phyloP scores from a whole-genome alignment of 2,888 invertebrate species.

The Dysmachus trigonus region DNA sequence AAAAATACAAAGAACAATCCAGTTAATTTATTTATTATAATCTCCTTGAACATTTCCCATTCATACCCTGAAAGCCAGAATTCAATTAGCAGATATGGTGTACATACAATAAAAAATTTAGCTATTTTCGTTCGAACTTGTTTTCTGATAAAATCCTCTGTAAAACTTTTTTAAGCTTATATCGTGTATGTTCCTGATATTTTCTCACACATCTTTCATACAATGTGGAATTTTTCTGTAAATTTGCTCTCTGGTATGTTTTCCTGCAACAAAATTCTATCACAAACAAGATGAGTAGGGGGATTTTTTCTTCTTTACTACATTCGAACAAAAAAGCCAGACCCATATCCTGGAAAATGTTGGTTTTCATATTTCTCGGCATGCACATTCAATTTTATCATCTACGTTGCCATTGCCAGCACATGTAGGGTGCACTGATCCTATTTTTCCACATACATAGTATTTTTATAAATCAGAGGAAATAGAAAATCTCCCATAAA shows the following conservation, averaged over 20 bases:
- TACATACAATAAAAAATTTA: background rate
- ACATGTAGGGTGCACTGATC: background rate
- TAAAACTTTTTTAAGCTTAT: background rate
- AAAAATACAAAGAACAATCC: background rate
- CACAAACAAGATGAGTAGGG: background rate
- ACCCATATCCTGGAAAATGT: background rate
- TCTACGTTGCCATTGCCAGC: background rate
- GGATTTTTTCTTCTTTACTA: background rate
- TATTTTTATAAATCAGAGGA: background rate
- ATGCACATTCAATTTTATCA: background rate
- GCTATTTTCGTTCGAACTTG: background rate
- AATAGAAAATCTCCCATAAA: background rate
- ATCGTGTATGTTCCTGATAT: background rate
- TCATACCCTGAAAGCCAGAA: background rate
- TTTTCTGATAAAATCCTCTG: background rate
- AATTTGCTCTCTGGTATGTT: background rate
- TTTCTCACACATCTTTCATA: background rate
- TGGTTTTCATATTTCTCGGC: background rate
- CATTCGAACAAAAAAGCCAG: background rate
- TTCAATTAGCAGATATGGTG: background rate
- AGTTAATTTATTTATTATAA: background rate
- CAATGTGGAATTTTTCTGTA: background rate
- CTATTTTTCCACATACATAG: background rate
- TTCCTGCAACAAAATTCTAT: background rate
- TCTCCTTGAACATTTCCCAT: background rate